Evolutionary conservation across 2,113 vertebrate genomes (phyloP), one percentile per base, ranked within the genome.

Genomic region (Empidonax traillii): DNA sequence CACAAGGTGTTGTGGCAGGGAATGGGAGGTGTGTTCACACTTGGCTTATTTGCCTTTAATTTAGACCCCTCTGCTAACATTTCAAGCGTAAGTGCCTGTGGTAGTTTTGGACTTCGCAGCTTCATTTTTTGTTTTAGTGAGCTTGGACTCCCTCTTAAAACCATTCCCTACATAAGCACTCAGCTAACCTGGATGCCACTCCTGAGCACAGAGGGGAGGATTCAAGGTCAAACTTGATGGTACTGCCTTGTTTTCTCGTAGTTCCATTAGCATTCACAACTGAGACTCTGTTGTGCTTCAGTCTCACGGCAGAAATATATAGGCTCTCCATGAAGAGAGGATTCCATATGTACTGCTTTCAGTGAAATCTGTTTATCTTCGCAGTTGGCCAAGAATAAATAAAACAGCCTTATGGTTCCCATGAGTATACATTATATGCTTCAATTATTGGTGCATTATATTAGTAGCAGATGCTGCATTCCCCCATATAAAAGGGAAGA

Each of bases 401-500:
- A 97, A 98, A 98, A 80, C 94, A 96, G 94, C 94, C 94, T 93
- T 96, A 91, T 94, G 94, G 74, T 30, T 91, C 97, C 93, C 58
- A 1, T 90, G 97, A 97, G 97, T 63, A 87, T 69, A 84, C 74
- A 53, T 89, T 96, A 68, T 96, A 91, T 96, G 88, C 96, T 88
- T 97, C 96, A 93, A 87, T 97, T 97, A 97, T 96, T 96, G 94
- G 94, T 96, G 91, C 90, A 77, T 97, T 98, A 85, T 97, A 97
- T 97, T 94, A 93, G 94, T 75, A 95, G 91, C 98, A 98, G 97
- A 97, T 98, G 97, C 97, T 98, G 33, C 81, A 85, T 97, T 98
- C 95, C 68, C 43, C 82, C 94, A 73, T 63, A 83, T 96, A 97
- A 91, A 78, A 68, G 63, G 63, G 89, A 95, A 87, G 33, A 93